Evolutionary conservation across 2,113 vertebrate species (phyloP), one percentile per base, ranked within the genome.

Genomic region (Corythornis cristatus): DNA sequence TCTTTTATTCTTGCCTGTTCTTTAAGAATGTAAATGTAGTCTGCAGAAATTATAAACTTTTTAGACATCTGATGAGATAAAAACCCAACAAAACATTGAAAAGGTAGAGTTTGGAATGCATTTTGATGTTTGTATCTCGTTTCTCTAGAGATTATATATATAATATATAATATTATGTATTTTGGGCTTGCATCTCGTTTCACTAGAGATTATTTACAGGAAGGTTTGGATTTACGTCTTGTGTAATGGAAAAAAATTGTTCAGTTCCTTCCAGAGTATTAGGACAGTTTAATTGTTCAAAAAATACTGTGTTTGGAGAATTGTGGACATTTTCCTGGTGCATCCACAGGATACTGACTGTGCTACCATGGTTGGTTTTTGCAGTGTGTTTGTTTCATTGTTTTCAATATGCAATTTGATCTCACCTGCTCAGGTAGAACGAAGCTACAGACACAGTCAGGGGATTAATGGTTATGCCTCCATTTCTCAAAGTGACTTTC

Each of bases 231-330:
- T 35, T 57, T 75, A 17, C 3, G 3, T 17, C 19, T 58, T 89
- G 56, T 43, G 42, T 66, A 83, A 77, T 89, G 75, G 85, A 89
- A 88, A 89, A 51, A 72, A 70, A 40, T 23, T 17, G 62, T 60
- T 88, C 56, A 37, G 28, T 58, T 79, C 40, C 73, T 65, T 82
- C 42, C 16, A 60, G 11, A 54, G 15, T 80, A 28, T 83, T 73
- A 62, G n/a, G 62, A 76, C 40, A 29, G 16, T 93, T 76, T 75
- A 83, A 83, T 83, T 89, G 51, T 62, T 76, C 60, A 88, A 75
- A 73, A 90, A 64, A 86, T 56, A 46, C 22, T 60, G 45, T 70
- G 35, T 37, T 40, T 91, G 68, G 37, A 60, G 51, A 78, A 40
- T 70, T 91, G 43, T 51, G 17, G 62, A 8, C 14, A 22, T 80